These are phyloP conservation scores for Lordiphosa mommai DNA, from an alignment of 1,140 invertebrate genomes.

Conservation along the genomic window DNA sequence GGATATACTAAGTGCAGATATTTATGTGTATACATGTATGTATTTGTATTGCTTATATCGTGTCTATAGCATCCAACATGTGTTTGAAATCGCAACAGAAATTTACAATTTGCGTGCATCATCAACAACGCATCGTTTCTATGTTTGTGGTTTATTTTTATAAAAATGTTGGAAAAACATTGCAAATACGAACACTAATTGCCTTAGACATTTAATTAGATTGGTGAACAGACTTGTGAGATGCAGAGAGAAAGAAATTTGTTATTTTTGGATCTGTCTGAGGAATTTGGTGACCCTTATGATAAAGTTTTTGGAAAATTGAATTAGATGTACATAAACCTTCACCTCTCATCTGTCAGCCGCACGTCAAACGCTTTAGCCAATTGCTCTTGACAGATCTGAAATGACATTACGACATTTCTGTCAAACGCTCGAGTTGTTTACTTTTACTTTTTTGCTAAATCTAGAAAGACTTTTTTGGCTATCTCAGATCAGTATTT, in stretches of 20 bases:
- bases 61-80: constrained; percentile 58
- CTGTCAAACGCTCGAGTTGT: no score
- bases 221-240: constrained; percentile 15
- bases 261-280: no score
- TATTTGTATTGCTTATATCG: constrained; percentile 8
- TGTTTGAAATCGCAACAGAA: constrained; percentile 60
- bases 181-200: constrained; percentile 39
- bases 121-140: constrained; percentile 1
- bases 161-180: constrained; percentile 57
- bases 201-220: constrained; percentile 56
- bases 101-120: constrained; percentile 34
- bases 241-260: not conserved
- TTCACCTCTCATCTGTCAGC: no score
- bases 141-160: constrained; percentile 39
- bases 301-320: no score
- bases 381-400: no score
- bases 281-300: no score
- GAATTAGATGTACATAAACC: no score
- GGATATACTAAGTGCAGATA: not conserved
- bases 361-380: no score
- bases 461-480: no score
- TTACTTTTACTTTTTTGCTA: no score
- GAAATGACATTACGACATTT: no score
- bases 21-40: constrained; percentile 10
- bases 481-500: no score